Base-by-base conservation (phyloP, 2,888 invertebrate species). In the Holacanthella duospinosa region DNA sequence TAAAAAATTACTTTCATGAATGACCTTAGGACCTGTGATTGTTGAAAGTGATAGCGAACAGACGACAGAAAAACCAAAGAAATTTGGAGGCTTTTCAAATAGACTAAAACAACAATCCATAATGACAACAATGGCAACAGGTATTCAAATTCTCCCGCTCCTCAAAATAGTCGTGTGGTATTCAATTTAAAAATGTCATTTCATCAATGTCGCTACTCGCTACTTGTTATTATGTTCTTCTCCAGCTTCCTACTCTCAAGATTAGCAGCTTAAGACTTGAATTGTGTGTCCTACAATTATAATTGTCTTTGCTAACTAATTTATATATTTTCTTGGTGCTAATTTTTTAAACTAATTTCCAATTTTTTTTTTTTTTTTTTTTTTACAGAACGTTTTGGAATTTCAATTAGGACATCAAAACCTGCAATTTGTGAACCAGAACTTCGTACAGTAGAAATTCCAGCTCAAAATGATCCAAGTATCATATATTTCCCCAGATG, bases 351-450 rank as follows among this genome's bases (percentile, higher is more conserved):
- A 9, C 36, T 36, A 36, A 36, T 36, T 36, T 36, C 16, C 36
- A 36, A 36, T 36, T 6, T 36, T 36, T 36, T 6, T 36, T 16
- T 36, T 36, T 36, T 36, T 27, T 55, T 55, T 25, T 29, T 6
- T 27, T 12, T 29, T 19, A 6, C 55, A 29, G 28, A 55, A 55
- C 48, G 48, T n/a, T 9, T 48, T n/a, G 48, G 48, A 48, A 21
- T 21, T 48, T 16, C 12, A 9, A n/a, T 21, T 19, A 55, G 28
- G 25, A 48, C 60, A 12, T 9, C 57, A 28, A 60, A 60, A 48
- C 54, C 25, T 26, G 67, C 67, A 25, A 55, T 26, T 26, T 67
- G 67, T 29, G 62, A 63, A 26, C 71, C 71, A 19, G 70, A 70
- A 59, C 12, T 60, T 2, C 65, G 48, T 27, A 66, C 70, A 1